These are phyloP conservation scores for Sarcophaga variegata DNA, from an alignment of 2,888 invertebrate genomes.

Conservation along the genomic window DNA sequence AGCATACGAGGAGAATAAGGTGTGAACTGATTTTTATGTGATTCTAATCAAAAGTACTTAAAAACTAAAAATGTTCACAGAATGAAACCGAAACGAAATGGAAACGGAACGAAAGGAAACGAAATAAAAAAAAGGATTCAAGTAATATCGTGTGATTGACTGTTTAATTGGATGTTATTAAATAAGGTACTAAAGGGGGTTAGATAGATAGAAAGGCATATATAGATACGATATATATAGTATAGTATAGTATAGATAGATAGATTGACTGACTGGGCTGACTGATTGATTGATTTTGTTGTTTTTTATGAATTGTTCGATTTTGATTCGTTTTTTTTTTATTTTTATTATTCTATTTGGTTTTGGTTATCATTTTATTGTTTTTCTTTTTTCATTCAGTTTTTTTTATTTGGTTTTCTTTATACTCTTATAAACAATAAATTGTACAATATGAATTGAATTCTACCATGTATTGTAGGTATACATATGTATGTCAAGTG, in stretches of 20 bases:
- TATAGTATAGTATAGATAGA: constrained; percentile 30
- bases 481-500: neutral
- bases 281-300: constrained; percentile 62
- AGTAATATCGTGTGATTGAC: constrained; percentile 34
- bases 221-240: neutral
- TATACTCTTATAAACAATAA: neutral
- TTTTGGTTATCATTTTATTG: constrained; percentile 6
- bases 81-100: constrained; percentile 26
- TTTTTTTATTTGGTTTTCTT: neutral
- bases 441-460: neutral
- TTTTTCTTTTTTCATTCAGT: neutral
- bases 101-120: constrained; percentile 34
- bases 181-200: neutral
- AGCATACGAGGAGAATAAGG: constrained; percentile 48
- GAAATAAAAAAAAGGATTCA: constrained; percentile 20
- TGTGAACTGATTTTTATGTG: constrained; percentile 45
- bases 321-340: constrained; percentile 56
- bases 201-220: constrained; percentile 4
- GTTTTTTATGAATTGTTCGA: constrained; percentile 68
- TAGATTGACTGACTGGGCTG: constrained; percentile 59
- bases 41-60: constrained; percentile 26
- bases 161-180: constrained; percentile 27
- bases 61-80: constrained; percentile 24
- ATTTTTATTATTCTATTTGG: constrained; percentile 15
- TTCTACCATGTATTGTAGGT: neutral